phyloP scores from a whole-genome alignment of 1,140 invertebrate genomes.

The Oreohelix idahoensis region DNA sequence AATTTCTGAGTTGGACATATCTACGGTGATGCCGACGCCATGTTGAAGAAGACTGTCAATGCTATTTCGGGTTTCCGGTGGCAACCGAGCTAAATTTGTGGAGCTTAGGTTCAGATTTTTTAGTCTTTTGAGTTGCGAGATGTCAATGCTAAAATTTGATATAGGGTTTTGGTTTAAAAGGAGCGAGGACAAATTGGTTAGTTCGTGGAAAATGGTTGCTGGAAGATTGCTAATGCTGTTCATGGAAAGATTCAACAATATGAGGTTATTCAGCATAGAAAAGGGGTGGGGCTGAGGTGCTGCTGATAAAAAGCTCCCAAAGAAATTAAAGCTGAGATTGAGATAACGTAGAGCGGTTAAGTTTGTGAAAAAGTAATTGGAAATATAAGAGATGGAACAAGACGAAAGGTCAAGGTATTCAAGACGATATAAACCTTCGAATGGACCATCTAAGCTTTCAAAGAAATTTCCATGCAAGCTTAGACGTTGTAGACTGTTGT shows the following conservation, averaged over 20 bases:
- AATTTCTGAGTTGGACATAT: neutral
- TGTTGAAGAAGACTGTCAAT: neutral
- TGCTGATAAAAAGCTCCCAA: slow-evolving; percentile 14
- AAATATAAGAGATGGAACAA: neutral
- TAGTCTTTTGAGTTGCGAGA: slow-evolving; percentile 42
- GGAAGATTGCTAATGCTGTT: slow-evolving; percentile 45
- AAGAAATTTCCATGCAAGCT: neutral
- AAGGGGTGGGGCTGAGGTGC: slow-evolving; percentile 9
- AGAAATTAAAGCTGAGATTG: neutral
- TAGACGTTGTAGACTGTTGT: neutral
- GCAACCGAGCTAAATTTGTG: neutral
- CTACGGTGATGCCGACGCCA: neutral
- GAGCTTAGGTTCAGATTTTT: slow-evolving; percentile 36
- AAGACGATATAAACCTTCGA: neutral
- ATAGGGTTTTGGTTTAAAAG: slow-evolving; percentile 45
- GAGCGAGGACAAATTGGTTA: slow-evolving; percentile 30
- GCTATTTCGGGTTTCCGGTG: neutral
- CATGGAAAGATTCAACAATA: slow-evolving; percentile 41
- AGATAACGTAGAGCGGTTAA: neutral
- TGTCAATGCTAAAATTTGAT: slow-evolving; percentile 30
- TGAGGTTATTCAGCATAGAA: slow-evolving; percentile 23
- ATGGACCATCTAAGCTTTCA: neutral
- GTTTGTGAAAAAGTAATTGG: neutral
- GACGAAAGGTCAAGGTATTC: neutral
- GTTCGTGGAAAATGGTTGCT: slow-evolving; percentile 21